Percentiles rank a stretch among this genome's conserved stretches.
These are phyloP conservation scores for Eupithecia abbreviata DNA, from an alignment of 2,888 invertebrate species.

Conservation along the genomic window DNA sequence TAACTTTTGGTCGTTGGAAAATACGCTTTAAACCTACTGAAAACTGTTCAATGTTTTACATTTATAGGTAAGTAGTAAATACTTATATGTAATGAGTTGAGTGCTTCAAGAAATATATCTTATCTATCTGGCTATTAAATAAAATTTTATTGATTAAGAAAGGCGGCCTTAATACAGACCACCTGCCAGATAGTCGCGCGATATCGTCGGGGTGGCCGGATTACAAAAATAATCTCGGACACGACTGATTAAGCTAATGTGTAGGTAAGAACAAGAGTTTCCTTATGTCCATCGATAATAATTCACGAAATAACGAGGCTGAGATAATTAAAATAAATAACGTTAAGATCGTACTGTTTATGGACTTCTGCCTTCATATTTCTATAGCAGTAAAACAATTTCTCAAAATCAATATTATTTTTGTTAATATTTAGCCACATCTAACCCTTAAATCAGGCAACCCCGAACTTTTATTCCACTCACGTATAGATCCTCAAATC, in stretches of 20 bases:
- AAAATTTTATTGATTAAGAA: not conserved
- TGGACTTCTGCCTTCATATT: not conserved
- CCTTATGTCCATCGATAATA: too few species aligned
- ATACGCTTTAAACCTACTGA: not conserved
- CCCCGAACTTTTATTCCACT: slow-evolving; percentile 37
- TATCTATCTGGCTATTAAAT: not conserved
- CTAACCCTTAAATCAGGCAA: slow-evolving; percentile 13
- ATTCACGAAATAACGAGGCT: too few species aligned
- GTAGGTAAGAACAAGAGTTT: not conserved
- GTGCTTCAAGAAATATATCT: not conserved
- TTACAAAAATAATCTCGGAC: not conserved
- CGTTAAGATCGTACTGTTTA: not conserved
- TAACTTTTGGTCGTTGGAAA: not conserved
- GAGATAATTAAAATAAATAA: too few species aligned
- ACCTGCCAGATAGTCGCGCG: not conserved
- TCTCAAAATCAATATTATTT: not conserved
- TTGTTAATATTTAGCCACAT: slow-evolving; percentile 1
- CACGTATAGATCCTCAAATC: slow-evolving; percentile 54
- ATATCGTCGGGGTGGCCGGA: not conserved
- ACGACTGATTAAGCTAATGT: not conserved
- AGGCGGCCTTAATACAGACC: not conserved
- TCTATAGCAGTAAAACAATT: not conserved
- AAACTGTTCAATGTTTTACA: too few species aligned
- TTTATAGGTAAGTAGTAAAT: too few species aligned
- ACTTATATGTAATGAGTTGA: not conserved